Evolutionary conservation across 1,140 invertebrate genomes (phyloP).

Genomic region (Babylonia areolata): DNA sequence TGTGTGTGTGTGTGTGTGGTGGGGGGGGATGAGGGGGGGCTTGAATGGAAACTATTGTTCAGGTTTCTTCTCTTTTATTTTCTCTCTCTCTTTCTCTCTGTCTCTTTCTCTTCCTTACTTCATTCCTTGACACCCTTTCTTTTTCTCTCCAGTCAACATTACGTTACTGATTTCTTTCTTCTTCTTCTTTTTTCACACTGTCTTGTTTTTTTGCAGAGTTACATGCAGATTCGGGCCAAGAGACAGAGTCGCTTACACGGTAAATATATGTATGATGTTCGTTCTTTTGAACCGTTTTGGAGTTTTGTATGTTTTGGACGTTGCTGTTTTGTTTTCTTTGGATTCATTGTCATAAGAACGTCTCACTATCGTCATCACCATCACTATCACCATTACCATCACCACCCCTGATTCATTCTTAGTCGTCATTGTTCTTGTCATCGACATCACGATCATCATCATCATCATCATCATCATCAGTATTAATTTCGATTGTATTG

Average conservation of each 20-base stretch:
- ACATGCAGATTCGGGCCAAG: slow-evolving; percentile 88
- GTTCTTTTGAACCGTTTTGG: background rate
- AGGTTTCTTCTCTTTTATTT: background rate
- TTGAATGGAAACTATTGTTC: background rate
- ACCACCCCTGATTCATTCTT: background rate
- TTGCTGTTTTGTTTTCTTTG: background rate
- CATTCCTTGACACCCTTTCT: background rate
- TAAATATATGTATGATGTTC: no score
- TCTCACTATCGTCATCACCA: background rate
- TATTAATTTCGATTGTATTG: no score
- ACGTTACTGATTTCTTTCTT: background rate
- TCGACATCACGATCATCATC: background rate
- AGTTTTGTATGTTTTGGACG: background rate
- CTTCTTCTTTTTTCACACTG: background rate
- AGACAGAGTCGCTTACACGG: slow-evolving; percentile 82
- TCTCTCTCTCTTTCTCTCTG: slow-evolving; percentile 25
- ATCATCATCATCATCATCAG: background rate
- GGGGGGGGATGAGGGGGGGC: background rate
- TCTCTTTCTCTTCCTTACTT: background rate
- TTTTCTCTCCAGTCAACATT: background rate
- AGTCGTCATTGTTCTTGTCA: background rate
- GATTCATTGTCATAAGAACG: background rate
- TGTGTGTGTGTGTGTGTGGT: background rate
- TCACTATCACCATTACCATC: background rate
- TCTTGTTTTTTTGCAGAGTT: slow-evolving; percentile 79